A percentile compares a stretch with the other conserved stretches of the same genome.
Conservation (phyloP, 2,888 invertebrate genomes). For the Melolontha melolontha region DNA sequence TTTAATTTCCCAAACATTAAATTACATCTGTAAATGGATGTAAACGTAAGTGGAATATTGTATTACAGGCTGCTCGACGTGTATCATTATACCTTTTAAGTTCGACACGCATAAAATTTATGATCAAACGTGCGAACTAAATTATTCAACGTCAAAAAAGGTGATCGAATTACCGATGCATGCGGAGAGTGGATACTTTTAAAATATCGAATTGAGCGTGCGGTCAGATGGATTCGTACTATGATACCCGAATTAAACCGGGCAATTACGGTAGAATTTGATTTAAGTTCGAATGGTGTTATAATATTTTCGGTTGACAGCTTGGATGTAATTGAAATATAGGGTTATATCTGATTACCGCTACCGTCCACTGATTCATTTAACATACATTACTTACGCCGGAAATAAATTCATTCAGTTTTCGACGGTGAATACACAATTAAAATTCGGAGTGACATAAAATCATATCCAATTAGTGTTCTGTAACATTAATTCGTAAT, state of each 20-base stretch:
- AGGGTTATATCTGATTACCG: constrained; percentile 29
- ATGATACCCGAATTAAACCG: constrained; percentile 22
- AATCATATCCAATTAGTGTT: no score
- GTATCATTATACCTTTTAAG: background rate
- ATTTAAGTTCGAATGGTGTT: constrained; percentile 39
- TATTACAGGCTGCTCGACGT: background rate
- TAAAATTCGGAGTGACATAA: no score
- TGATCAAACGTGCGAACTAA: constrained; percentile 4
- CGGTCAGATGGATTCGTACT: background rate
- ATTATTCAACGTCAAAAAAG: constrained; percentile 18
- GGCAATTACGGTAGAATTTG: constrained; percentile 31
- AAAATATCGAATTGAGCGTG: no score
- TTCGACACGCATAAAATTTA: background rate
- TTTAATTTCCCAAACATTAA: no score
- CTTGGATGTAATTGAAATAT: constrained; percentile 32
- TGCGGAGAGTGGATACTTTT: no score
- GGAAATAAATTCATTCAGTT: background rate
- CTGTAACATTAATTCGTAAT: no score
- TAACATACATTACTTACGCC: background rate
- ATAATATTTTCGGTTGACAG: constrained; percentile 36
- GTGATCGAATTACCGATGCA: background rate
- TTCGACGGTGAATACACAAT: no score
- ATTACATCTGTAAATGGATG: no score
- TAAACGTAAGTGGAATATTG: no score
- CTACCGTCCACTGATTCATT: background rate